Conservation (phyloP, 2,797 vertebrate genomes). For the Lepus townsendii region DNA sequence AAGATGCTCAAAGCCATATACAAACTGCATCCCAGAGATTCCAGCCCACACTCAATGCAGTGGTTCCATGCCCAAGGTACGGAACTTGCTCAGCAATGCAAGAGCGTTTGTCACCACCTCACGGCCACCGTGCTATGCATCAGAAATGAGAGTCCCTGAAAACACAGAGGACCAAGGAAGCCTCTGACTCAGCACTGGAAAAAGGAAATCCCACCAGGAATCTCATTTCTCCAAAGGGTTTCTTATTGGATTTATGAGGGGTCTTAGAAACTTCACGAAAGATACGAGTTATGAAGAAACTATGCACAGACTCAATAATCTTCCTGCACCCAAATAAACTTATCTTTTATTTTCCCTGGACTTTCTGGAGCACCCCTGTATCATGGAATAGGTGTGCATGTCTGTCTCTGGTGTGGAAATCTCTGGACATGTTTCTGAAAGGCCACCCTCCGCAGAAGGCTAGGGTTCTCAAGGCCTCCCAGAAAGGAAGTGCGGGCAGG, state of each 20-base stretch:
- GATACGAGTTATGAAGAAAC: no score
- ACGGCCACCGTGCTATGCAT: neutral
- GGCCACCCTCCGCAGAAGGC: neutral
- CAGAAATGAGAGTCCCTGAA: neutral
- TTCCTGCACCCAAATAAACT: no score
- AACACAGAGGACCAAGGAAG: neutral
- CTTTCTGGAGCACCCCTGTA: neutral
- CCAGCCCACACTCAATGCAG: neutral
- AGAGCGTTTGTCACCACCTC: neutral
- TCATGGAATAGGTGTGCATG: neutral
- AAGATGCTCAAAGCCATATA: neutral
- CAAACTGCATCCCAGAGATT: neutral
- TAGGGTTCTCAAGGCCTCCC: slow-evolving; percentile 1
- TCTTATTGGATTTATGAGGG: neutral
- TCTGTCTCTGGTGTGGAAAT: slow-evolving; percentile 14
- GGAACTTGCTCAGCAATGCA: neutral
- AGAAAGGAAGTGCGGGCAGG: neutral
- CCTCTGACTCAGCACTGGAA: slow-evolving; percentile 24
- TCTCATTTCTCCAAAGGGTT: slow-evolving; percentile 44
- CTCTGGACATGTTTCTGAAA: neutral
- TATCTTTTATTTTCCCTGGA: no score
- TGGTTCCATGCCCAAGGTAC: neutral
- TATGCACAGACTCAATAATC: no score
- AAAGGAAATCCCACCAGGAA: neutral
- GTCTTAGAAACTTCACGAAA: no score